phyloP scores from a whole-genome alignment of 2,113 vertebrate species.

The Dicaeum eximium region DNA sequence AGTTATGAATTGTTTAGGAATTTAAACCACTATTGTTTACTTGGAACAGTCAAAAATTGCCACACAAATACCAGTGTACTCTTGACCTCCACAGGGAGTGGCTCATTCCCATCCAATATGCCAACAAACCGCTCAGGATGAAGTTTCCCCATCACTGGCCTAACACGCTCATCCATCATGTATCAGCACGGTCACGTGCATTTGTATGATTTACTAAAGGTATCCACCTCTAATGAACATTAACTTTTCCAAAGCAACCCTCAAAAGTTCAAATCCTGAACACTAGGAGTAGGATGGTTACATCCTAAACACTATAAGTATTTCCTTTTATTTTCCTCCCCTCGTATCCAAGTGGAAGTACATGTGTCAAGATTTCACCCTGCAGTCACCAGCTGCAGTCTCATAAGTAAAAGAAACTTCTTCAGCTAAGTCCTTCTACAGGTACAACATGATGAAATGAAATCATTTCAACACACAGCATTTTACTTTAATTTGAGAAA shows the following conservation, averaged over 20 bases:
- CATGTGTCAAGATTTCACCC: background rate
- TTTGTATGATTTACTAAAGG: background rate
- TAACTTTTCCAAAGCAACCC: background rate
- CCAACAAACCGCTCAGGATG: background rate
- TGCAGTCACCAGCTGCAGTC: background rate
- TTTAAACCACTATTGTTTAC: background rate
- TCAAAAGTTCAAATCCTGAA: background rate
- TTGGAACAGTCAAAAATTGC: background rate
- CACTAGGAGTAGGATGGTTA: too few relatives aligned
- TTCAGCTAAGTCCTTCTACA: background rate
- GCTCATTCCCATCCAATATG: background rate
- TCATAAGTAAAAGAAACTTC: background rate
- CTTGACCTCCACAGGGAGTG: slow-evolving; percentile 1
- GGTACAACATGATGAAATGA: background rate
- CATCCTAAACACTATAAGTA: background rate
- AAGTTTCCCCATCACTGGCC: background rate
- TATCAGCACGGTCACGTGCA: background rate
- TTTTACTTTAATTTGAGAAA: background rate
- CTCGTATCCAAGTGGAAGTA: background rate
- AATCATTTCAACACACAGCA: background rate
- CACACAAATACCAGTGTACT: slow-evolving; percentile 14
- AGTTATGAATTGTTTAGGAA: background rate
- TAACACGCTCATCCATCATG: background rate
- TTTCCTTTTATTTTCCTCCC: background rate
- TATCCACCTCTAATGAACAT: background rate